A percentile compares a stretch with the other conserved stretches of the same genome.
phyloP scores from a whole-genome alignment of 2,888 invertebrate genomes.

The Agrochola macilenta region DNA sequence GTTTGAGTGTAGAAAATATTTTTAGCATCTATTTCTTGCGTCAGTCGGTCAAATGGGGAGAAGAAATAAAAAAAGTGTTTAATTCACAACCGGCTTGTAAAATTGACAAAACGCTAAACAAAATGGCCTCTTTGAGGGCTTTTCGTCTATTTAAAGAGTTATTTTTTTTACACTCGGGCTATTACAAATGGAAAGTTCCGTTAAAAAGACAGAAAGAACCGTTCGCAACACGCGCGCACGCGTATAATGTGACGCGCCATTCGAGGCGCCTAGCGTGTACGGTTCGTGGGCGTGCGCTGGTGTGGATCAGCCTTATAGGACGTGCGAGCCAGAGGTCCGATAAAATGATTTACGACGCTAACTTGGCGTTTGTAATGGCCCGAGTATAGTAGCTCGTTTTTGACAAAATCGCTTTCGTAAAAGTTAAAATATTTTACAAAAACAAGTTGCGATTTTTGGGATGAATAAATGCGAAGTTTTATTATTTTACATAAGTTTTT shows the following conservation, averaged over 20 bases:
- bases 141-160: constrained; percentile 39
- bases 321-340: not conserved
- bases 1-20: constrained; percentile 83
- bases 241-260: no score
- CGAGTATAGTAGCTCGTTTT: constrained; percentile 13
- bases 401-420: constrained; percentile 27
- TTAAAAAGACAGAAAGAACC: no score
- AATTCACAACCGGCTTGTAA: constrained; percentile 74
- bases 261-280: no score
- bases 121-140: constrained; percentile 68
- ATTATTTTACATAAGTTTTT: constrained; percentile 26
- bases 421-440: constrained; percentile 6
- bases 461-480: constrained; percentile 17
- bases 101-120: constrained; percentile 73
- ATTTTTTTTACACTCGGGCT: not conserved
- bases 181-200: not conserved
- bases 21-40: constrained; percentile 77
- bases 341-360: not conserved
- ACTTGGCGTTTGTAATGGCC: not conserved
- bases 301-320: no score
- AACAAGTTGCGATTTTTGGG: not conserved
- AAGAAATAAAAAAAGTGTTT: constrained; percentile 70
- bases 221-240: no score
- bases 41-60: constrained; percentile 77
- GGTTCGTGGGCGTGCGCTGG: no score